Conservation (phyloP, 1,140 invertebrate genomes). For the Melitaea cinxia region DNA sequence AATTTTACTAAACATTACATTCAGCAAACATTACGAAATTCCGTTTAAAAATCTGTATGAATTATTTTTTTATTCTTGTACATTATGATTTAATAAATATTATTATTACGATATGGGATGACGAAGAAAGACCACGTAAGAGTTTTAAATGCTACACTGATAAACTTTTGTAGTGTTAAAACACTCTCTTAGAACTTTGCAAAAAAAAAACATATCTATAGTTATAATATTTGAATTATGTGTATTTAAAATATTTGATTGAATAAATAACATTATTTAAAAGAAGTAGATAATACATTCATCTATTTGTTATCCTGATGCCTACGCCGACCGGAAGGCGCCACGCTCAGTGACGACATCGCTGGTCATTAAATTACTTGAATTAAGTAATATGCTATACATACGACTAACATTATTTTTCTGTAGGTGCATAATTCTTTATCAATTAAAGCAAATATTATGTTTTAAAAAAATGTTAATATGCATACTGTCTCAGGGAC, state of each 20-base stretch:
- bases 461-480: no score
- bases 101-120: no score
- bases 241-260: neutral
- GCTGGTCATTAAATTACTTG: slow-evolving; percentile 1
- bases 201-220: no score
- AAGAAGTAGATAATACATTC: neutral
- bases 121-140: no score
- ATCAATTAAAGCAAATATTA: neutral
- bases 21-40: neutral
- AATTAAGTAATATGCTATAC: slow-evolving; percentile 11
- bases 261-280: neutral
- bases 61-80: neutral
- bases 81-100: no score
- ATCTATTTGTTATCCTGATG: neutral
- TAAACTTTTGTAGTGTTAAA: no score
- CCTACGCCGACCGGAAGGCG: slow-evolving; percentile 21
- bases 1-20: no score
- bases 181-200: no score
- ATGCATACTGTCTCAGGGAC: no score
- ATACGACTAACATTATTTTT: neutral
- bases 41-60: neutral
- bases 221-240: no score
- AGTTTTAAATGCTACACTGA: no score
- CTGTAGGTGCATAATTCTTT: neutral
- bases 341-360: slow-evolving; percentile 5